Evolutionary conservation across 2,888 invertebrate genomes (phyloP).

Genomic region (Anarsia innoxiella): DNA sequence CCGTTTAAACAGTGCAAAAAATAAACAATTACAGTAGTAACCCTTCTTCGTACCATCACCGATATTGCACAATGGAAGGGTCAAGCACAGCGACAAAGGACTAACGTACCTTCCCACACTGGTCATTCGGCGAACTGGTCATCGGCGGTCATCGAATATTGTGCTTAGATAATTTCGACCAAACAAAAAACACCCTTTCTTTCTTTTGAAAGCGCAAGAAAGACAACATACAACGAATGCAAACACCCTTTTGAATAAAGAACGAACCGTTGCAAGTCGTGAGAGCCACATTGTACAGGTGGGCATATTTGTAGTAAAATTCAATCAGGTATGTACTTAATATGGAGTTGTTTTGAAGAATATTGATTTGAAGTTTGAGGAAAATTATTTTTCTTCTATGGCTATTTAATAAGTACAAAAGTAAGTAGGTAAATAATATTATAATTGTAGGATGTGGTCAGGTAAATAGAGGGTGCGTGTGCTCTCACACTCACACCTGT

Average conservation of each 20-base stretch:
- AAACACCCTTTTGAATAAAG: conserved; percentile 54
- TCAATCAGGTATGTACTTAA: no score
- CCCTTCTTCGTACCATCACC: conserved; percentile 42
- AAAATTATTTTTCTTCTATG: no score
- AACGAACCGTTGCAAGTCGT: conserved; percentile 43
- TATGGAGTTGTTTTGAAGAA: no score
- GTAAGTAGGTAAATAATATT: no score
- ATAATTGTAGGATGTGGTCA: no score
- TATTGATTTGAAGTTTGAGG: no score
- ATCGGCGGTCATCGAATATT: conserved; percentile 64
- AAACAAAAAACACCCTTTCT: conserved; percentile 51
- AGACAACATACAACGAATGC: conserved; percentile 44
- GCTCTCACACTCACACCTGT: no score
- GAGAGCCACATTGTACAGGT: conserved; percentile 19
- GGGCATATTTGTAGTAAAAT: background rate
- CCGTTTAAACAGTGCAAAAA: conserved; percentile 58
- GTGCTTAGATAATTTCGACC: conserved; percentile 54
- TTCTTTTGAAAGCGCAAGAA: conserved; percentile 41
- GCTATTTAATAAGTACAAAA: no score
- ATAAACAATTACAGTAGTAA: conserved; percentile 43
- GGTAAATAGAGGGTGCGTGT: no score
- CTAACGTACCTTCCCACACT: conserved; percentile 62
- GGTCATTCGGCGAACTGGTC: conserved; percentile 66
- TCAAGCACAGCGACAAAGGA: conserved; percentile 52
- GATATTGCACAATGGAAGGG: conserved; percentile 52